Evolutionary conservation across 2,797 vertebrate species (phyloP).

Genomic region (Coregonus sp.): DNA sequence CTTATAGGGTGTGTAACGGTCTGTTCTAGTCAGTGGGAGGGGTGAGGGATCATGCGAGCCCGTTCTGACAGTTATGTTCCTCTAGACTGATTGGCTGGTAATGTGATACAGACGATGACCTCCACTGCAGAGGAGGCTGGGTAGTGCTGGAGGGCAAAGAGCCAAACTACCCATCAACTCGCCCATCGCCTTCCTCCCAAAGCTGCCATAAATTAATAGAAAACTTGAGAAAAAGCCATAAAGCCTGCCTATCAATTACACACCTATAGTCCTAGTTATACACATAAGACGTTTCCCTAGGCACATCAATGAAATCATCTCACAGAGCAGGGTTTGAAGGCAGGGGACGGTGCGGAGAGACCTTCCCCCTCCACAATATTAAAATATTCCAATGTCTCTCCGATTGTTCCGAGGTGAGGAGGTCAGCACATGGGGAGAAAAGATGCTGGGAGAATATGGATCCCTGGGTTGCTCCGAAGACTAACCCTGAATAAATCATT

Average conservation of each 20-base stretch:
- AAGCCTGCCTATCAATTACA: slow-evolving; percentile 1
- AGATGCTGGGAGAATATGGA: slow-evolving; percentile 10
- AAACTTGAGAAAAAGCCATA: background rate
- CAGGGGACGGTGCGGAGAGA: background rate
- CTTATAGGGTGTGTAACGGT: slow-evolving; percentile 64
- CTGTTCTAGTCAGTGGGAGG: slow-evolving; percentile 55
- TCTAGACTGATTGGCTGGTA: slow-evolving; percentile 23
- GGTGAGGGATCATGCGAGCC: slow-evolving; percentile 25
- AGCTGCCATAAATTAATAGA: background rate
- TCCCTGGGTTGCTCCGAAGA: slow-evolving; percentile 32
- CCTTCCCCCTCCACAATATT: background rate
- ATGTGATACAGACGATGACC: slow-evolving; percentile 44
- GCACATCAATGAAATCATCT: slow-evolving; percentile 14
- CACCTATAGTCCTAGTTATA: background rate
- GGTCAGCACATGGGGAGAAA: slow-evolving; percentile 7
- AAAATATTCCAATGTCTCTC: slow-evolving; percentile 11
- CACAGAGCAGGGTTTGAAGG: background rate
- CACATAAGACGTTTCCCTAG: background rate
- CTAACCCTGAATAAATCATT: slow-evolving; percentile 48
- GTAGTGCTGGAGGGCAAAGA: background rate
- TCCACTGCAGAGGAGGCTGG: slow-evolving; percentile 14
- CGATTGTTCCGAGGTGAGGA: slow-evolving; percentile 11
- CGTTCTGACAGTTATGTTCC: slow-evolving; percentile 20
- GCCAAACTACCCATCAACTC: slow-evolving; percentile 12
- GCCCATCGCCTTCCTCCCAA: background rate